A percentile compares a stretch with the other conserved stretches of the same genome.
phyloP scores from a whole-genome alignment of 64 coral and sea anemone species.

The Trachythela sp. region DNA sequence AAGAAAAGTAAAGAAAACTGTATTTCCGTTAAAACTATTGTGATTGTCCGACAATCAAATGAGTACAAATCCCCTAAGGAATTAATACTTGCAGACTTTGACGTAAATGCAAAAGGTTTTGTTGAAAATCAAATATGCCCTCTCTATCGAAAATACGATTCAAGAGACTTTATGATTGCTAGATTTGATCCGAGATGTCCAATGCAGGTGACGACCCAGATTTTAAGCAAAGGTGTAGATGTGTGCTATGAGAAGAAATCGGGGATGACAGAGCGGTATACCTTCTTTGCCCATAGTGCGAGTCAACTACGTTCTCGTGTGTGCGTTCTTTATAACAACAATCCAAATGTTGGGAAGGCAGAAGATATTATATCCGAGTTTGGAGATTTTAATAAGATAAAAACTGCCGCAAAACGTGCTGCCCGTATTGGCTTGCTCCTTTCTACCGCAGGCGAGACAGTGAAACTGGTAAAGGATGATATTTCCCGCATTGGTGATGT shows the following conservation, averaged over 20 bases:
- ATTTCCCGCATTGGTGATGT: constrained; percentile 47
- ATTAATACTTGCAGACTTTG: constrained; percentile 42
- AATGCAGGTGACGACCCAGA: constrained; percentile 36
- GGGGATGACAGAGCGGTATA: constrained; percentile 26
- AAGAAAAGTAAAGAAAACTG: background rate
- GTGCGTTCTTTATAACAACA: constrained; percentile 70
- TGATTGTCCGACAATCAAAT: background rate
- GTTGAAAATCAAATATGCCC: constrained; percentile 44
- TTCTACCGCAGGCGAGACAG: constrained; percentile 48
- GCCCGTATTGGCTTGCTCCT: constrained; percentile 69
- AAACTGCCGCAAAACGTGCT: constrained; percentile 63
- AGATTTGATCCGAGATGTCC: constrained; percentile 28
- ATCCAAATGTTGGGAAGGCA: constrained; percentile 35
- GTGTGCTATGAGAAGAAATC: constrained; percentile 23
- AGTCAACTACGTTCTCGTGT: constrained; percentile 63
- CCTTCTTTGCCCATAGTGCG: constrained; percentile 75
- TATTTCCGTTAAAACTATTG: background rate
- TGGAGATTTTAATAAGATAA: constrained; percentile 62
- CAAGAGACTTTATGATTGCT: constrained; percentile 51
- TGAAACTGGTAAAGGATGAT: constrained; percentile 45
- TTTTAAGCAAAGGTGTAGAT: constrained; percentile 47
- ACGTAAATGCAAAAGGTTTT: constrained; percentile 23
- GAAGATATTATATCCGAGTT: constrained; percentile 45
- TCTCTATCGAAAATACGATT: constrained; percentile 47
- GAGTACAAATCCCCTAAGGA: background rate